Percentiles rank a stretch among this genome's conserved stretches.
Evolutionary conservation across 2,888 invertebrate species (phyloP).

Genomic region (Chamaedrilus cognettii): DNA sequence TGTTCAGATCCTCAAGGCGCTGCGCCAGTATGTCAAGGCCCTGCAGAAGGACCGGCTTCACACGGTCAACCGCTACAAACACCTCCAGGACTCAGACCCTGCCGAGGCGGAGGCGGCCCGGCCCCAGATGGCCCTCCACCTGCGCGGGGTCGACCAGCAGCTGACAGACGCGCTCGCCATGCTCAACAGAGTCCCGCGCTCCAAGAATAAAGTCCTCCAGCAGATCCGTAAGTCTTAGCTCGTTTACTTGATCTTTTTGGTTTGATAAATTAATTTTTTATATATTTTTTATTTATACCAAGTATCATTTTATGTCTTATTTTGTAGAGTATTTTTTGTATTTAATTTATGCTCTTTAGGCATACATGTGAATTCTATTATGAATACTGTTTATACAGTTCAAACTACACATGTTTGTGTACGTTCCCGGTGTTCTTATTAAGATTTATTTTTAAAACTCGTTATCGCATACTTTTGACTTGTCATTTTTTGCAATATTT

Average conservation of each 20-base stretch:
- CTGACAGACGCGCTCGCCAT: conserved; percentile 87
- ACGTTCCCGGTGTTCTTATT: too few relatives aligned
- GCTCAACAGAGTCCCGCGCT: conserved; percentile 70
- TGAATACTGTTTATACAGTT: too few relatives aligned
- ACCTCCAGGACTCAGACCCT: conserved; percentile 75
- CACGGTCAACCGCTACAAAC: conserved; percentile 94
- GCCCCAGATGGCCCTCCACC: conserved; percentile 52
- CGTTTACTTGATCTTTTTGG: background rate
- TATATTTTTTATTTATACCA: background rate
- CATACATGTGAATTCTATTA: too few relatives aligned
- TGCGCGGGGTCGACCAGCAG: conserved; percentile 59
- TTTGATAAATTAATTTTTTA: background rate
- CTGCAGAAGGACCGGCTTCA: conserved; percentile 97
- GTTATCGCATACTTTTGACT: too few relatives aligned
- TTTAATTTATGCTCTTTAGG: too few relatives aligned
- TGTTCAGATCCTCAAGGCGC: conserved; percentile 88
- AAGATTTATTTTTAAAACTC: too few relatives aligned
- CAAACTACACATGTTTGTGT: too few relatives aligned
- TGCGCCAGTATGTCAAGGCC: conserved; percentile 88
- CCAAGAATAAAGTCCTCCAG: conserved; percentile 45
- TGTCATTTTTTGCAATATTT: too few relatives aligned
- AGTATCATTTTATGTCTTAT: too few relatives aligned
- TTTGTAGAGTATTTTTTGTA: too few relatives aligned
- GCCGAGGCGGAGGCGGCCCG: conserved; percentile 72
- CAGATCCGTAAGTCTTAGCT: conserved; percentile 45